Conservation (phyloP, 2,113 vertebrate genomes). For the Pseudorasbora parva region DNA sequence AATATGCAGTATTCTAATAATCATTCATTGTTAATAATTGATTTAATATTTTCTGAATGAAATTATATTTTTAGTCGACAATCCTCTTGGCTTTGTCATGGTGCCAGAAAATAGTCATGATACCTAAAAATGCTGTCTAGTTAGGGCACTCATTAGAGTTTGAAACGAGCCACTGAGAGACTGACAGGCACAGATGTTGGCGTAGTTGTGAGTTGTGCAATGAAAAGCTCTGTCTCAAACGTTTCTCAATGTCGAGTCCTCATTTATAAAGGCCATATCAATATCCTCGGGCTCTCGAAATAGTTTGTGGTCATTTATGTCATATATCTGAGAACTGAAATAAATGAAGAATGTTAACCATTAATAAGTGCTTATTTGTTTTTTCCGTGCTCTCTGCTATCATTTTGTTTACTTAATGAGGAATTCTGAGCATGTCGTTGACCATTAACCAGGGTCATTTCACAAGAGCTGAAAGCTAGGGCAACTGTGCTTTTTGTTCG, state of each 20-base stretch:
- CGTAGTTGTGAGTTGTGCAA: neutral
- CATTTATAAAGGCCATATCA: neutral
- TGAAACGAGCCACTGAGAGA: neutral
- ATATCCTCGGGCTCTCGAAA: constrained; percentile 3
- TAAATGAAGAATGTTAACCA: constrained; percentile 44
- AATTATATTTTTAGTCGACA: neutral
- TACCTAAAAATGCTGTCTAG: neutral
- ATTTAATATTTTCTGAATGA: neutral
- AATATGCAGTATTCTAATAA: neutral
- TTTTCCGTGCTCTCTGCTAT: constrained; percentile 46
- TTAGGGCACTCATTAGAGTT: neutral
- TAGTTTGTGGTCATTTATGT: constrained; percentile 7
- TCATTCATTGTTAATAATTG: neutral
- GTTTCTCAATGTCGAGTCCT: neutral
- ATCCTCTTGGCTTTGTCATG: neutral
- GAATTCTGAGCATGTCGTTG: constrained; percentile 69
- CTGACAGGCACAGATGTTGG: neutral
- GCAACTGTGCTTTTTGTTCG: neutral
- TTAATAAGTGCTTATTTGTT: constrained; percentile 46
- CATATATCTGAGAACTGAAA: constrained; percentile 5
- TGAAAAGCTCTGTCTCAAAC: neutral
- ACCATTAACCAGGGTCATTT: constrained; percentile 67
- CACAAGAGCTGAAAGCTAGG: constrained; percentile 17
- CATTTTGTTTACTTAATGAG: constrained; percentile 59
- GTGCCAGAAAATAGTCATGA: neutral